These are phyloP conservation scores for Nyctibius grandis DNA, from an alignment of 2,797 vertebrate species.

Conservation along the genomic window DNA sequence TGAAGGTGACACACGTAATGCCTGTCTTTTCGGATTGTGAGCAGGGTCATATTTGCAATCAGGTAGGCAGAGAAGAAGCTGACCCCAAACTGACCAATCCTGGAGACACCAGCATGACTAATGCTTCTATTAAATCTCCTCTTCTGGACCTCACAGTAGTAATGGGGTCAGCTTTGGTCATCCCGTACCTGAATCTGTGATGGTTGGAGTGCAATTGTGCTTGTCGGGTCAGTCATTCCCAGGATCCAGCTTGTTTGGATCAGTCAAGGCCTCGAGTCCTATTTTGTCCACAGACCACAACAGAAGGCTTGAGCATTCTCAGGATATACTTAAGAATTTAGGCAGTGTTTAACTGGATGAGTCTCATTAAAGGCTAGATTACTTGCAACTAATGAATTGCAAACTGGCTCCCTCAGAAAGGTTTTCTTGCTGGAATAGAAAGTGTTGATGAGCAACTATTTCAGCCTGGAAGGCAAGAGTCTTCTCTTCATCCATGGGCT, in stretches of 20 bases:
- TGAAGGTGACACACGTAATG: slow-evolving; percentile 75
- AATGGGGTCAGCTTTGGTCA: slow-evolving; percentile 80
- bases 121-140: slow-evolving; percentile 77
- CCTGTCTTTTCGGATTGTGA: slow-evolving; percentile 81
- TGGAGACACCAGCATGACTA: slow-evolving; percentile 78
- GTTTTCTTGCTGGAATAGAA: slow-evolving; percentile 80
- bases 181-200: slow-evolving; percentile 76
- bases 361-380: neutral
- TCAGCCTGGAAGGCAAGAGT: slow-evolving; percentile 79
- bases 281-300: slow-evolving; percentile 75
- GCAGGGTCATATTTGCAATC: slow-evolving; percentile 72
- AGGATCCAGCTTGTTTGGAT: slow-evolving; percentile 72
- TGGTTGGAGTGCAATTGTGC: slow-evolving; percentile 60
- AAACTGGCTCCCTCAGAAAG: slow-evolving; percentile 77
- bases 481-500: slow-evolving; percentile 71
- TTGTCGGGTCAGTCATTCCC: slow-evolving; percentile 76
- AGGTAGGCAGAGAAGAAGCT: slow-evolving; percentile 82
- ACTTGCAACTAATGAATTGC: slow-evolving; percentile 76
- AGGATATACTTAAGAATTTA: neutral
- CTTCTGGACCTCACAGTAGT: slow-evolving; percentile 80
- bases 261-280: slow-evolving; percentile 73
- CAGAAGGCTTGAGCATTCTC: neutral
- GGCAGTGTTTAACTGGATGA: neutral
- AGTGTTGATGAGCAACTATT: slow-evolving; percentile 78
- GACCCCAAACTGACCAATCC: slow-evolving; percentile 79